Evolutionary conservation across 1,140 invertebrate genomes (phyloP).

Genomic region (Pachypeltis micranthus): DNA sequence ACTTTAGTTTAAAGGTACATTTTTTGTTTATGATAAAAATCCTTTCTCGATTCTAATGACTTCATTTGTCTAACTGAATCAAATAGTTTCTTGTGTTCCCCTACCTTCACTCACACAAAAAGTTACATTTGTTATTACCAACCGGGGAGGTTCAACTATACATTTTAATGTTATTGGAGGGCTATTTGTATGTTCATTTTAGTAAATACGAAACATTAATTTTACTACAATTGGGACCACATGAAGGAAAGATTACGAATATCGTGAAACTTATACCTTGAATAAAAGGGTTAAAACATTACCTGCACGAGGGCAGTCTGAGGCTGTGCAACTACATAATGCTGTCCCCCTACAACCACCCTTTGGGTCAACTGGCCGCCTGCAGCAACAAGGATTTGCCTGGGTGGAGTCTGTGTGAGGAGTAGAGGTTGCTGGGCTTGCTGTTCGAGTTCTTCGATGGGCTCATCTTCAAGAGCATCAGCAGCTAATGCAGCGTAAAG

Average conservation of each 20-base stretch:
- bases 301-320: constrained; percentile 42
- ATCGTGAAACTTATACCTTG: background rate
- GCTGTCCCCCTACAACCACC: constrained; percentile 26
- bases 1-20: no score
- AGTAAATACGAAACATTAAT: no score
- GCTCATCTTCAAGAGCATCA: constrained; percentile 56
- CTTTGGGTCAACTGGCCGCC: constrained; percentile 19
- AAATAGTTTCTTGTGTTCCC: no score
- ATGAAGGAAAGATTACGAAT: background rate
- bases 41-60: no score
- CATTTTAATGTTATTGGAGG: no score
- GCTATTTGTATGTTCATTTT: no score
- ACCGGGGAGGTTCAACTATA: no score
- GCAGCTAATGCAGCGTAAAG: constrained; percentile 55
- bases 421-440: constrained; percentile 8
- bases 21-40: no score
- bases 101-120: no score
- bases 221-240: no score
- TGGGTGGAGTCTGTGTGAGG: constrained; percentile 5
- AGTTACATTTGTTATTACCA: no score
- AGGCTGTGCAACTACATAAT: constrained; percentile 46
- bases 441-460: constrained; percentile 29
- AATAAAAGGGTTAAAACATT: background rate
- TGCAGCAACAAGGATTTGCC: constrained; percentile 27
- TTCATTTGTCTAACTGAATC: no score